phyloP scores from a whole-genome alignment of 2,797 vertebrate species.

The Ceryle rudis region DNA sequence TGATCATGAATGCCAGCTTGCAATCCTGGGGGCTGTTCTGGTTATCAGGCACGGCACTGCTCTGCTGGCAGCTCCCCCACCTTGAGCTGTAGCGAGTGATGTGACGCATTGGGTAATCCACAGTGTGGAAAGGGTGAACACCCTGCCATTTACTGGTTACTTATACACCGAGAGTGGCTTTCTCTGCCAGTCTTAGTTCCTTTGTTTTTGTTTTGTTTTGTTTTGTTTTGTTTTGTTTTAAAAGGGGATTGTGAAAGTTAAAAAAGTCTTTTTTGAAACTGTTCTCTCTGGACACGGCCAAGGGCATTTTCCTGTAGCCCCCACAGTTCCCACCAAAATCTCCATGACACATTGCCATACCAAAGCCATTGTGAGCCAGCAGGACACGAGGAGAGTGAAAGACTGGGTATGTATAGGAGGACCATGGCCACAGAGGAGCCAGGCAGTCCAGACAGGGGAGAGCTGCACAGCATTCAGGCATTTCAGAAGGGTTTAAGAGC shows the following conservation, averaged over 20 bases:
- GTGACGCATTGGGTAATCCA: not conserved
- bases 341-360: rapidly evolving
- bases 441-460: not conserved
- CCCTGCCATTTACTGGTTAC: constrained; percentile 46
- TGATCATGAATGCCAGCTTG: not conserved
- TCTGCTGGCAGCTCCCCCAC: constrained; percentile 17
- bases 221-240: no score
- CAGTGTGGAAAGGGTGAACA: constrained; percentile 42
- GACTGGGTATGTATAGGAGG: not conserved
- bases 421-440: rapidly evolving
- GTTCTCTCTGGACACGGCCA: not conserved
- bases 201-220: no score
- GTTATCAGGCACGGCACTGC: not conserved
- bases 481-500: not conserved
- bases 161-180: constrained; percentile 30
- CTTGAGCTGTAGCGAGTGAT: not conserved
- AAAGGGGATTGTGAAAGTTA: not conserved
- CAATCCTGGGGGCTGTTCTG: not conserved
- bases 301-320: not conserved
- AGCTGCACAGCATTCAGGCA: not conserved
- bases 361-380: not conserved
- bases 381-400: not conserved
- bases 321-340: rapidly evolving
- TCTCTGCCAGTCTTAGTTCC: constrained; percentile 10
- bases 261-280: not conserved